Evolutionary conservation across 2,113 vertebrate species (phyloP).

Genomic region (Chamaetylas fuelleborni): DNA sequence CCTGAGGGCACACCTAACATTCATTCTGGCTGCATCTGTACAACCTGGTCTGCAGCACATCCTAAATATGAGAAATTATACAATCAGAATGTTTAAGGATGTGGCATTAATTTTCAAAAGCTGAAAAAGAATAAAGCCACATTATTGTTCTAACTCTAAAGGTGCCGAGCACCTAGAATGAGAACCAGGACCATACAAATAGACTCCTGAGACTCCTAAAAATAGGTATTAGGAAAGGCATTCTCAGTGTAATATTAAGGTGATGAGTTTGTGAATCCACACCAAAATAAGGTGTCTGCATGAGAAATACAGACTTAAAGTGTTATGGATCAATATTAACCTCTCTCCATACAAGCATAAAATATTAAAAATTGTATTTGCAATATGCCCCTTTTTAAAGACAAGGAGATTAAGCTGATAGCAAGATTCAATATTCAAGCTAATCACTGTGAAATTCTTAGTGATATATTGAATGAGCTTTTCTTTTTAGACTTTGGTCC

Average conservation of each 20-base stretch:
- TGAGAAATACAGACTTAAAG: background rate
- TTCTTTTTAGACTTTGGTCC: background rate
- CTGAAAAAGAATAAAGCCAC: background rate
- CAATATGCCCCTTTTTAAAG: background rate
- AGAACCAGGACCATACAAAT: background rate
- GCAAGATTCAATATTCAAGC: background rate
- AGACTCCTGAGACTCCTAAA: background rate
- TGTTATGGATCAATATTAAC: background rate
- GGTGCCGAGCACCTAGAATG: background rate
- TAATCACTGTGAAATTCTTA: background rate
- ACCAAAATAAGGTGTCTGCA: background rate
- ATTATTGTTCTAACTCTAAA: background rate
- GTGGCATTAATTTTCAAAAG: background rate
- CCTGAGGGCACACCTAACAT: background rate
- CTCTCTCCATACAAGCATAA: background rate
- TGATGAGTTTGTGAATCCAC: background rate
- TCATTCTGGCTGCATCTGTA: background rate
- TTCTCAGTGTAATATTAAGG: background rate
- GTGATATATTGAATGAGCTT: background rate
- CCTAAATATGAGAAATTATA: constrained; percentile 21
- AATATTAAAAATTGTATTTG: background rate
- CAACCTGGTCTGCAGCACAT: background rate
- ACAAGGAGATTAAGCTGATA: background rate
- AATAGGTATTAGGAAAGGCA: background rate
- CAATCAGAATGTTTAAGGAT: background rate